Evolutionary conservation across 1,140 invertebrate species (phyloP), one percentile per base, ranked within the genome.

Genomic region (Microplitis demolitor): DNA sequence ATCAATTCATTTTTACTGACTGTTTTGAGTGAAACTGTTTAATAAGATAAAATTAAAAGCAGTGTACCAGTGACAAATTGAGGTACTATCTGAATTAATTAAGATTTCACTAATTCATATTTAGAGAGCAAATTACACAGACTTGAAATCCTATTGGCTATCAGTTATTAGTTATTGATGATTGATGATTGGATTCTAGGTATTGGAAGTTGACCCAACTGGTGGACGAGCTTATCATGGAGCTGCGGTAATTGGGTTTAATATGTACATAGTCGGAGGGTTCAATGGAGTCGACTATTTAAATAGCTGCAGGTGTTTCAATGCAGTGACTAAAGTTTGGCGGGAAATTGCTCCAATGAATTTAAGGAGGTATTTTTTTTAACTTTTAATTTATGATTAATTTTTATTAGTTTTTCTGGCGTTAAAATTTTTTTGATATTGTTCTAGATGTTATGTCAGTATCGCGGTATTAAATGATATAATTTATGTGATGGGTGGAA

Each of bases 401-500:
- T 37, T 51, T 51, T 50, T 1, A 16, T 66, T 50, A 50, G 45
- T 16, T 14, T 24, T 51, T 6, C 8, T 31, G 9, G 14, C 50
- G 51, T 56, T 34, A 5, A 9, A 54, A 58, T 13, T 73, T 61
- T 68, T 50, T 71, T 35, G 31, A 9, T 56, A 69, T 73, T 70
- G 5, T 66, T 51, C 11, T 64, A 89, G 89, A 64, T 91, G 90
- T 78, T 92, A 92, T 77, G 91, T 94, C 0, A 92, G 91, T 73
- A 90, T 91, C 0, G 89, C 90, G 0, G 88, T 91, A 0, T 76
- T 93, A 0, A 89, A 93, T 8, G 91, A 92, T 72, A 79, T 88
- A 0, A 90, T 94, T 68, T 94, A 93, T 79, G 92, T 93, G 0
- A 92, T 94, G 89, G 92, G 93, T 35, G 94, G 94, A 4, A 94